These are phyloP conservation scores for Homarus americanus DNA, from an alignment of 1,140 invertebrate genomes.

Conservation along the genomic window DNA sequence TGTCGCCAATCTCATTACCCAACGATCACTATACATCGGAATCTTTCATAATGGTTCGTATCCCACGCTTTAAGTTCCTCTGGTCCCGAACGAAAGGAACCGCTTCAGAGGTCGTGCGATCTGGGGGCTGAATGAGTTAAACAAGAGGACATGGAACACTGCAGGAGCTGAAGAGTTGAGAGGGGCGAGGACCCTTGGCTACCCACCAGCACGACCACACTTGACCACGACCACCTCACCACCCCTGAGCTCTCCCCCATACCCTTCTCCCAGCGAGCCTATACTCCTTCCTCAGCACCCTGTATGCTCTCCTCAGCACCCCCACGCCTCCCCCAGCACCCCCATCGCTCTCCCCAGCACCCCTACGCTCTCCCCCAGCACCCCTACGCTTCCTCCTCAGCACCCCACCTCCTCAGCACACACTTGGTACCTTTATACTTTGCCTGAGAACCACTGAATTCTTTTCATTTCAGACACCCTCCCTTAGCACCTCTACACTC, in stretches of 20 bases:
- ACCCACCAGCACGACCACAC: too few relatives aligned
- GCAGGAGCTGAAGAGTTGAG: conserved; percentile 31
- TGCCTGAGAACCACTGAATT: background rate
- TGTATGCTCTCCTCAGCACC: background rate
- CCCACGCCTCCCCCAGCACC: background rate
- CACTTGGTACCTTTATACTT: background rate
- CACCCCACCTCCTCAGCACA: background rate
- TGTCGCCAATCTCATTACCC: conserved; percentile 12
- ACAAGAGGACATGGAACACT: conserved; percentile 14
- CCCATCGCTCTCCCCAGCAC: background rate
- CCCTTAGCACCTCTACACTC: background rate
- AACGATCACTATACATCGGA: background rate
- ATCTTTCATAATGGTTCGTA: too few relatives aligned
- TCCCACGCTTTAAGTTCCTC: too few relatives aligned
- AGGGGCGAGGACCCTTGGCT: too few relatives aligned
- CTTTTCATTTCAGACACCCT: background rate
- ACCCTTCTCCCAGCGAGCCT: background rate
- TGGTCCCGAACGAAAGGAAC: too few relatives aligned
- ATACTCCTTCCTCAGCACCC: background rate
- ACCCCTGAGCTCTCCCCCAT: background rate
- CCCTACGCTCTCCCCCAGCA: background rate
- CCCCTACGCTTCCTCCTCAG: background rate
- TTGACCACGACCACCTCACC: background rate
- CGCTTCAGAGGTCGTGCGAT: too few relatives aligned
- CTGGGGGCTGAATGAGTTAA: conserved; percentile 1